Evolutionary conservation across 2,113 vertebrate species (phyloP), one percentile per base, ranked within the genome.

Genomic region (Opisthocomus hoazin): DNA sequence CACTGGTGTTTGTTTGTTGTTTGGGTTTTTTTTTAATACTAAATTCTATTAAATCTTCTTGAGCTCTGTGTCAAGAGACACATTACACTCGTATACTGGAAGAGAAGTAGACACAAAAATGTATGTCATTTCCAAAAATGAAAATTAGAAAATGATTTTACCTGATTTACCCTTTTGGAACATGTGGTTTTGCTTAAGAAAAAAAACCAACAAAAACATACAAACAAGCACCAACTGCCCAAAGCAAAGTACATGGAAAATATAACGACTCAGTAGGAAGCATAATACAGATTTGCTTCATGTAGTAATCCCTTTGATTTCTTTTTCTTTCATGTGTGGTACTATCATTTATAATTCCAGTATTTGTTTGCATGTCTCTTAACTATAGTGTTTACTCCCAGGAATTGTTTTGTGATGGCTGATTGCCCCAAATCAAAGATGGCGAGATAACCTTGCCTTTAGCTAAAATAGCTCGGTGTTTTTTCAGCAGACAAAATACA

Each of bases 391-490:
- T 97, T 98, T 97, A 95, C 96, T 96, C 96, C 70, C 81, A 97
- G 89, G 94, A 95, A 97, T 97, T 97, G 94, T 95, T 97, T 94
- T 97, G 95, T 96, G 63, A 96, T 97, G 93, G 91, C 84, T 97
- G 97, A 96, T 96, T 97, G 96, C 92, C 91, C 94, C 93, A 97
- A 94, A 97, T 95, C 96, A 97, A 95, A 89, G 61, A 91, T 94
- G 74, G 92, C 51, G 87, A 97, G 93, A 97, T 97, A 97, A 97
- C 75, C 96, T 97, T 71, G 5, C 71, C 92, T 96, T 97, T 80
- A 90, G 77, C 86, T 92, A 92, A 95, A 97, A 96, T 50, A 76
- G 30, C 50, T 76, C 88, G 29, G 17, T 92, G 64, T 57, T 93
- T 87, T 92, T 91, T n/a, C 71, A 94, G 84, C 71, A 57, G 68